Base-by-base conservation (phyloP, 2,888 invertebrate species). In the Athetis lepigone region DNA sequence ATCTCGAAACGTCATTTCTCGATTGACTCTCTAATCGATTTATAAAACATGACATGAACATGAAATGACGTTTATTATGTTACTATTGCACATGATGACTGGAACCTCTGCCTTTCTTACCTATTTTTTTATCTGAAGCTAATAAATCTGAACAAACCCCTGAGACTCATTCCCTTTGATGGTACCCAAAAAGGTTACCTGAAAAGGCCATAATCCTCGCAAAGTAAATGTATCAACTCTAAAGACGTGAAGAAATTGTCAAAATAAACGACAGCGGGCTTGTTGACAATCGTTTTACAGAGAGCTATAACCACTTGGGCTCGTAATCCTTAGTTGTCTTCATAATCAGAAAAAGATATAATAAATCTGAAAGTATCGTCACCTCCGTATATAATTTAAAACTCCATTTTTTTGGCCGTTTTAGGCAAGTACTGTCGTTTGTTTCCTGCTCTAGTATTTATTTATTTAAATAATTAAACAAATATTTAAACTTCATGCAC, bases 161-260 rank as follows among this genome's bases (percentile, higher is more conserved):
- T 37, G 2, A 47, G 19, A 2, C 56, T n/a, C 5, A 25, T 58
- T 58, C 0, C 13, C 8, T 25, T 18, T 50, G 7, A 58, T 43
- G 4, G 58, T 50, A 3, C 58, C 50, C 0, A 50, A 25, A n/a
- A n/a, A n/a, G n/a, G n/a, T n/a, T n/a, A n/a, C n/a, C 50, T 42
- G 11, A 50, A 50, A 18, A 58, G 43, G 3, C 50, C 50, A 23
- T 42, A 43, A 2, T 46, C 27, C 4, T 58, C 39, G 7, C 40
- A 21, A 1, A 42, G 16, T 16, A 36, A 29, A 23, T 54, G 29
- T 1, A 52, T 45, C 11, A 65, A 49, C 29, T 59, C 55, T 6
- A 46, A 45, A 6, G 54, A 59, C 0, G 65, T 55, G 18, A 50
- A 65, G 11, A 51, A 66, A 39, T 60, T 66, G 42, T 66, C 66